A percentile compares a stretch with the other conserved stretches of the same genome.
Conservation (phyloP, 2,113 vertebrate species). For the Leucoraja erinaceus region DNA sequence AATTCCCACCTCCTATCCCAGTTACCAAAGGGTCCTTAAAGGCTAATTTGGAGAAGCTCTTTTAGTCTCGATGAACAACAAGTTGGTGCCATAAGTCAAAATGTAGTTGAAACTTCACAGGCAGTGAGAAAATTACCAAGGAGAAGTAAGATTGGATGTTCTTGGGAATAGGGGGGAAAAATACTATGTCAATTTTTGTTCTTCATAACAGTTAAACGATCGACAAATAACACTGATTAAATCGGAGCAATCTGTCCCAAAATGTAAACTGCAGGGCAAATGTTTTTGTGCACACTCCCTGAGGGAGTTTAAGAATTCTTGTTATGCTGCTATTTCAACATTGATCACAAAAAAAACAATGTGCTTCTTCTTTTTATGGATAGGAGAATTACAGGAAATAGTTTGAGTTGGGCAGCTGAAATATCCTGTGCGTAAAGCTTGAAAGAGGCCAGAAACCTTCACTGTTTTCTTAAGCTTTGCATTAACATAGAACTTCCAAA, state of each 20-base stretch:
- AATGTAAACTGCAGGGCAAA: conserved; percentile 14
- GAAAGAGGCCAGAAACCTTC: conserved; percentile 17
- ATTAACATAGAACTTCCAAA: conserved; percentile 3
- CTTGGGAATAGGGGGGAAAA: background rate
- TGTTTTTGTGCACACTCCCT: background rate
- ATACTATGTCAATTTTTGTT: background rate
- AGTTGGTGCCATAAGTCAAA: background rate
- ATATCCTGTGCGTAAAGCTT: conserved; percentile 22
- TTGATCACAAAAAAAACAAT: background rate
- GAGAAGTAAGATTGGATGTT: background rate
- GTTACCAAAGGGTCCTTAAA: background rate
- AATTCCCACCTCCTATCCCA: background rate
- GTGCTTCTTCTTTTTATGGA: conserved; percentile 32
- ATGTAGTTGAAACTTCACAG: background rate
- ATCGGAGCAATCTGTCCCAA: background rate
- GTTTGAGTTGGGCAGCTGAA: conserved; percentile 19
- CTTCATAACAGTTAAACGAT: background rate
- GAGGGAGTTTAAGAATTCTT: conserved; percentile 20
- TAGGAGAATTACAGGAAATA: conserved; percentile 25
- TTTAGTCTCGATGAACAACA: background rate
- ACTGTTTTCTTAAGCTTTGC: conserved; percentile 18
- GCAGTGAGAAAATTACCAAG: background rate
- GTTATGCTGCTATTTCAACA: conserved; percentile 22
- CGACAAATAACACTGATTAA: conserved; percentile 1
- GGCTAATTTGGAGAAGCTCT: background rate